These are phyloP conservation scores for Chinchilla lanigera DNA, from an alignment of 2,113 vertebrate genomes.

Conservation along the genomic window DNA sequence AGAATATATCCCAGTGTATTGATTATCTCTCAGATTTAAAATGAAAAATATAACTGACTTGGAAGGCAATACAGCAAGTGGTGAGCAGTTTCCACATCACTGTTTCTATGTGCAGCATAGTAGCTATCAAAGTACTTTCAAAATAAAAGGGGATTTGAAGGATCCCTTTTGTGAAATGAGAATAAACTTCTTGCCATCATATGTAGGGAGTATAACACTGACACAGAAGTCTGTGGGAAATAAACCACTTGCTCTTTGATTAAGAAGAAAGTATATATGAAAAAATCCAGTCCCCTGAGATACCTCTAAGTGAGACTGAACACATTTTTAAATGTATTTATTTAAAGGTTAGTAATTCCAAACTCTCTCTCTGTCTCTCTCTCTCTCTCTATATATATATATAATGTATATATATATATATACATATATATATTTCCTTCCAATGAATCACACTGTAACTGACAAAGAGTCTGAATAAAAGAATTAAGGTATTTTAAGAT, in stretches of 20 bases:
- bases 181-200: neutral
- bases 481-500: neutral
- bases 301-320: neutral
- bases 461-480: neutral
- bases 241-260: neutral
- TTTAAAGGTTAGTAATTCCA: neutral
- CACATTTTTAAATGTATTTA: neutral
- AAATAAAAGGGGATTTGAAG: neutral
- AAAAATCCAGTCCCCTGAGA: neutral
- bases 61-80: neutral
- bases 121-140: neutral
- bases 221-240: neutral
- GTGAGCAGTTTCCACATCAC: neutral
- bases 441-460: neutral
- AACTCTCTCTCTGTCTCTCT: neutral
- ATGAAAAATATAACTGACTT: slow-evolving; percentile 49
- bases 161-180: neutral
- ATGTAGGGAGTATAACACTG: neutral
- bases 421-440: neutral
- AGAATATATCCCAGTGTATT: slow-evolving; percentile 7
- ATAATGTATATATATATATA: too few species aligned
- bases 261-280: neutral
- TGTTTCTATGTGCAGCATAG: neutral
- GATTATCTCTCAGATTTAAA: slow-evolving; percentile 64
- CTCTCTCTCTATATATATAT: too few species aligned